Conservation (phyloP, 2,888 invertebrate species). For the Esperia sulphurella region DNA sequence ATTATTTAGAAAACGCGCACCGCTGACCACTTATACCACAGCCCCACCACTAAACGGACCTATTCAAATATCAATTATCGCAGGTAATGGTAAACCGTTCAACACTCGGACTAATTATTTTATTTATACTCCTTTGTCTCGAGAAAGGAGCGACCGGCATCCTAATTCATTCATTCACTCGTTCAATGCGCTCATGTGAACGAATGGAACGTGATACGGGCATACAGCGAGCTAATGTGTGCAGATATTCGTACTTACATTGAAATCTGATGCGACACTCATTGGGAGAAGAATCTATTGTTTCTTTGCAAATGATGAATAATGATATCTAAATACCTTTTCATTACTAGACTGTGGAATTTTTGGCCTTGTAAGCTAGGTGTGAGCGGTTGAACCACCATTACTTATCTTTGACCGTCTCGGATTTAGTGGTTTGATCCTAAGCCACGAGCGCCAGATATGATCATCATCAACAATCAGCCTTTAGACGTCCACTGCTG, state of each 20-base stretch:
- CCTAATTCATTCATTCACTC: conserved; percentile 24
- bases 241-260: conserved; percentile 26
- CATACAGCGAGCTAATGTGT: conserved; percentile 50
- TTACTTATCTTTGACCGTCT: too few relatives aligned
- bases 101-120: conserved; percentile 73
- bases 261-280: conserved; percentile 36
- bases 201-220: conserved; percentile 36
- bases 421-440: too few relatives aligned
- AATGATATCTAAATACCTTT: background rate
- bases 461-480: too few relatives aligned
- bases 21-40: conserved; percentile 16
- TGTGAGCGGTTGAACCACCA: too few relatives aligned
- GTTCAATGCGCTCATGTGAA: conserved; percentile 22
- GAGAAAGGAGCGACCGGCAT: conserved; percentile 11
- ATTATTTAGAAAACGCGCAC: too few relatives aligned
- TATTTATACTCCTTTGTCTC: conserved; percentile 34
- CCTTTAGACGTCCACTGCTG: too few relatives aligned
- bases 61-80: conserved; percentile 51
- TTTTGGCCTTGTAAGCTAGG: background rate
- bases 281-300: conserved; percentile 2
- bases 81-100: conserved; percentile 53
- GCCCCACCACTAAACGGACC: conserved; percentile 21
- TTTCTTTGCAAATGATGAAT: too few relatives aligned
- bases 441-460: too few relatives aligned
- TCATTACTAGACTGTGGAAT: background rate